Conservation (phyloP, 2,113 vertebrate species). For the Galbula dea region DNA sequence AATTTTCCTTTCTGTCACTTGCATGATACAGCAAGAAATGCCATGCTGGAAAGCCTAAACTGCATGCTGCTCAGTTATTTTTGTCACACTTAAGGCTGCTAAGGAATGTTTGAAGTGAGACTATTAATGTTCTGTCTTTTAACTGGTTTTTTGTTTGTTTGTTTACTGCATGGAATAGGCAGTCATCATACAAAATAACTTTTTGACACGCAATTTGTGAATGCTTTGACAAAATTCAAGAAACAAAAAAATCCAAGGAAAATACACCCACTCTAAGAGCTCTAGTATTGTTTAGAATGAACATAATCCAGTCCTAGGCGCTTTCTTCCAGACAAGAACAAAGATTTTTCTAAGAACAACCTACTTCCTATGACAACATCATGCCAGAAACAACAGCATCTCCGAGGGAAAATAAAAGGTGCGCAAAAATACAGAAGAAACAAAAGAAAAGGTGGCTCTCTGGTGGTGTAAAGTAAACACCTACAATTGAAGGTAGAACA, state of each 20-base stretch:
- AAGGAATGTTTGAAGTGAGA: neutral
- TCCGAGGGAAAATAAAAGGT: neutral
- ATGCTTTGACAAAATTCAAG: neutral
- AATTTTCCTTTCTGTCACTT: neutral
- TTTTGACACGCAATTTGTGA: neutral
- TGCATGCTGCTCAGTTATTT: neutral
- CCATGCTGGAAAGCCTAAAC: neutral
- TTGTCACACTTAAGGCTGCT: neutral
- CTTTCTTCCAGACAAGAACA: neutral
- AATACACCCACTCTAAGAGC: neutral
- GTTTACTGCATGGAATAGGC: neutral
- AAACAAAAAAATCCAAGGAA: neutral
- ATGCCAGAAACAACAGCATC: neutral
- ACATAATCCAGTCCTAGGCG: neutral
- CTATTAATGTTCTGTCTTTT: neutral
- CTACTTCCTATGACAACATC: neutral
- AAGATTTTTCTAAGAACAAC: neutral
- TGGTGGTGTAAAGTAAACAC: neutral
- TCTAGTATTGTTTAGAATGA: neutral
- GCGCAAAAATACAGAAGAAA: slow-evolving; percentile 19
- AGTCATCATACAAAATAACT: neutral
- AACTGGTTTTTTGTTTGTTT: neutral
- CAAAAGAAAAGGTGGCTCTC: neutral
- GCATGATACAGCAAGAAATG: neutral
- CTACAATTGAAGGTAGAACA: neutral